Conservation (phyloP, 2,888 invertebrate species). For the Bellardia pandia region DNA sequence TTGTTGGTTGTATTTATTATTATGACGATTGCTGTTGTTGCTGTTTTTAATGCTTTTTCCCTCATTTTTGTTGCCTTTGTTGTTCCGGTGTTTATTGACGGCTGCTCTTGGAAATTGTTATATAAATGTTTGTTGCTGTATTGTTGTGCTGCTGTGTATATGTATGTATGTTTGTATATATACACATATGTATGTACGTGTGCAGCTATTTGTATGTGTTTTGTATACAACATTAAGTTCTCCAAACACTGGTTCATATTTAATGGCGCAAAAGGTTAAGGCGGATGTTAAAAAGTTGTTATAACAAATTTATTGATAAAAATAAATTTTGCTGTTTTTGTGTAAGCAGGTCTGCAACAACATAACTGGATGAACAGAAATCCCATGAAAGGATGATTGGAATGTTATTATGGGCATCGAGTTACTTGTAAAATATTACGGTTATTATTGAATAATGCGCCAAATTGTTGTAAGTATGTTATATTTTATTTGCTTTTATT, state of each 20-base stretch:
- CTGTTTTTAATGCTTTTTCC: conserved; percentile 15
- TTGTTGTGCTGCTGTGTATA: neutral
- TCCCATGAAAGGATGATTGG: conserved; percentile 17
- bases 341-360: neutral
- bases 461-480: conserved; percentile 37
- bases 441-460: conserved; percentile 30
- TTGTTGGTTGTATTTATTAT: conserved; percentile 30
- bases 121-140: conserved; percentile 45
- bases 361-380: neutral
- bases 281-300: conserved; percentile 60
- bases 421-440: conserved; percentile 33
- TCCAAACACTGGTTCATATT: conserved; percentile 25
- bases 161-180: neutral
- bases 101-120: conserved; percentile 35
- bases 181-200: conserved; percentile 4
- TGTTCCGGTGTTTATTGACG: conserved; percentile 50
- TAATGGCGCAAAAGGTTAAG: conserved; percentile 59
- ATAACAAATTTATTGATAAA: conserved; percentile 64
- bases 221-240: neutral
- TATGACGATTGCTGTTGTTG: conserved; percentile 19
- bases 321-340: neutral
- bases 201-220: neutral
- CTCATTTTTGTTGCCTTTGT: neutral
- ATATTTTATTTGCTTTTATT: conserved; percentile 3
- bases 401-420: neutral